A percentile compares a stretch with the other conserved stretches of the same genome.
These are phyloP conservation scores for Percopsis omiscomaycus DNA, from an alignment of 2,797 vertebrate species.

Conservation along the genomic window DNA sequence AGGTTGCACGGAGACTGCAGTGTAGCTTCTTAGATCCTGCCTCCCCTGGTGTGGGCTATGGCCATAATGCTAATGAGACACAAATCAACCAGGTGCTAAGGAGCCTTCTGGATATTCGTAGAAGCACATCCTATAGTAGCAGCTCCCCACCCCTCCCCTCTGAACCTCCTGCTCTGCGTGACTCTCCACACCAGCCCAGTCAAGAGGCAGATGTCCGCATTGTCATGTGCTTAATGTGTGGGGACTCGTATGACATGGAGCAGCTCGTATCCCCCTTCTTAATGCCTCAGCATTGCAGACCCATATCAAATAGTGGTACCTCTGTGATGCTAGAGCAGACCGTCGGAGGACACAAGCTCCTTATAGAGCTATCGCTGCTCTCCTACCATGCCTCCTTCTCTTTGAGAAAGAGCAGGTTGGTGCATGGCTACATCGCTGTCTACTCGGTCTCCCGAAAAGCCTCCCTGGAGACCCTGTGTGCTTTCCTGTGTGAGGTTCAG, in stretches of 20 bases:
- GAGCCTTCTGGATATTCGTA: conserved; percentile 85
- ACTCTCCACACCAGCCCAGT: conserved; percentile 76
- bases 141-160: conserved; percentile 73
- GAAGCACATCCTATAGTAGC: conserved; percentile 76
- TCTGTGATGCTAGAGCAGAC: conserved; percentile 86
- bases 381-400: conserved; percentile 95
- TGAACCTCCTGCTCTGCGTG: conserved; percentile 78
- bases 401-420: conserved; percentile 86
- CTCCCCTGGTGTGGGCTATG: conserved; percentile 88
- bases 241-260: conserved; percentile 86
- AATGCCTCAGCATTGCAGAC: conserved; percentile 84
- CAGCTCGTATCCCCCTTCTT: conserved; percentile 89
- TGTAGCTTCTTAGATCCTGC: conserved; percentile 91
- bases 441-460: conserved; percentile 91
- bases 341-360: conserved; percentile 83
- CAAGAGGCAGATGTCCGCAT: conserved; percentile 87
- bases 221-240: conserved; percentile 95
- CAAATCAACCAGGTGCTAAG: conserved; percentile 91
- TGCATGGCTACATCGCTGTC: conserved; percentile 93
- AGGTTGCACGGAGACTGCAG: conserved; percentile 88
- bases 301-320: conserved; percentile 75
- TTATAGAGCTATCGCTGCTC: conserved; percentile 86
- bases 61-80: conserved; percentile 90
- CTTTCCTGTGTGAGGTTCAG: conserved; percentile 95
- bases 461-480: conserved; percentile 91